Base-by-base conservation (phyloP, 2,888 invertebrate genomes). In the Drosophila suboccidentalis region DNA sequence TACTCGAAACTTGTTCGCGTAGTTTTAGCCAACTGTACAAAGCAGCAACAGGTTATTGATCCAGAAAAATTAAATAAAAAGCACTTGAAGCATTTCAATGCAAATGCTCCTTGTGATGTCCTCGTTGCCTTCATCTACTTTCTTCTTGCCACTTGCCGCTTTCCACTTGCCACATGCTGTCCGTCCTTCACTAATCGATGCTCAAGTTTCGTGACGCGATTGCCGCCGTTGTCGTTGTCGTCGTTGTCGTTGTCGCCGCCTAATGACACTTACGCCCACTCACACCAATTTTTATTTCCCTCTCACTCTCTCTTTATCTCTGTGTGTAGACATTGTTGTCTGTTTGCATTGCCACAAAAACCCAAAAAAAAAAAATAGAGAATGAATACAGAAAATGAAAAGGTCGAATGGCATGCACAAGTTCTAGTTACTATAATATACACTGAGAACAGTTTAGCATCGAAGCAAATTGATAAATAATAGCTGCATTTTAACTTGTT, bases 11-110 rank as follows among this genome's bases (percentile, higher is more conserved):
- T 49, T 50, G 49, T 26, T 43, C 34, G 58, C 47, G 44, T 67
- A 55, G 61, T 64, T 58, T 43, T 53, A 32, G 41, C 44, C 46
- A 75, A 75, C 68, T 76, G 53, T 69, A 60, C 69, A 58, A 19
- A 38, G 19, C 17, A 46, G 72, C 86, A 84, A 83, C 83, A 83
- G 85, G 83, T 83, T 83, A 83, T 83, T 87, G 87, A 87, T 83
- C 85, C 85, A 44, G 13, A 26, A 10, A 22, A 34, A 10, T 26
- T 26, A 47, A 13, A 34, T 11, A 19, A n/a, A 58, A 43, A 80
- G 46, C 55, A 68, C 39, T 69, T 46, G 38, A 57, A 61, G 50
- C 69, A 58, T 72, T 72, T 55, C 68, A 75, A 72, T 80, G 72
- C 71, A 80, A 70, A 69, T 66, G 50, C 46, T 17, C 49, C 62